A percentile compares a stretch with the other conserved stretches of the same genome.
phyloP scores from a whole-genome alignment of 2,888 invertebrate genomes.

The Philereme transversata region DNA sequence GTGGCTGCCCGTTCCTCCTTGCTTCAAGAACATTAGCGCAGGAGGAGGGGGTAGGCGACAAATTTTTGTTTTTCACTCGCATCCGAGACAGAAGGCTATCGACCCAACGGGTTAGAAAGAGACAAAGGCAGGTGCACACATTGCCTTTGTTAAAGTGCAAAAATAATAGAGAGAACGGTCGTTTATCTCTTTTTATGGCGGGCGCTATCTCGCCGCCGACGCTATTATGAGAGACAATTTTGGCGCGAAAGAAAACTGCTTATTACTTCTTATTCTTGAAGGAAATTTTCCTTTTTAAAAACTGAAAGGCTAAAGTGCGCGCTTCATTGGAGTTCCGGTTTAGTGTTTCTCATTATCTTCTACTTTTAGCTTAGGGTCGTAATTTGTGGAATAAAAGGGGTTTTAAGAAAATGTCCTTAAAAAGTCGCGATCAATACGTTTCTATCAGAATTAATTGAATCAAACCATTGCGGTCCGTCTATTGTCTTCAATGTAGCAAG shows the following conservation, averaged over 20 bases:
- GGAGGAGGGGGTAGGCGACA: conserved; percentile 70
- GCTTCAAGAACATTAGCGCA: conserved; percentile 74
- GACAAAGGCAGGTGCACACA: conserved; percentile 80
- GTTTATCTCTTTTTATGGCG: conserved; percentile 84
- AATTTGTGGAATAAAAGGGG: conserved; percentile 6
- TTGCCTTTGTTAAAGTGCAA: conserved; percentile 82
- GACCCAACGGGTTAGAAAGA: conserved; percentile 56
- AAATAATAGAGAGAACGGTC: conserved; percentile 83
- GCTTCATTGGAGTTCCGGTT: conserved; percentile 26
- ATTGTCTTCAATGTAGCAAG: too few relatives aligned
- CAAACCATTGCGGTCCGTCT: too few relatives aligned
- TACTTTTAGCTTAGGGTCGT: conserved; percentile 6
- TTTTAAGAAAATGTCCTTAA: neutral
- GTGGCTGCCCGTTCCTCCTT: conserved; percentile 67
- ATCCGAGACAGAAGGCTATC: conserved; percentile 55
- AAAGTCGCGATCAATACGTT: neutral
- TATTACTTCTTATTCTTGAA: conserved; percentile 81
- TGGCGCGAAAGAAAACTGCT: conserved; percentile 84
- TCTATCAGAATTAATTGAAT: neutral
- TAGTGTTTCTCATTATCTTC: conserved; percentile 30
- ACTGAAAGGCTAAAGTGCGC: conserved; percentile 30
- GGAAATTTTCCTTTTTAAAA: conserved; percentile 37
- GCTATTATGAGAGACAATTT: conserved; percentile 84
- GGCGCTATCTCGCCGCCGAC: conserved; percentile 78
- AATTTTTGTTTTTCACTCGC: conserved; percentile 80